Evolutionary conservation across 2,113 vertebrate species (phyloP), one percentile per base, ranked within the genome.

Genomic region (Rhadina sibilatrix): DNA sequence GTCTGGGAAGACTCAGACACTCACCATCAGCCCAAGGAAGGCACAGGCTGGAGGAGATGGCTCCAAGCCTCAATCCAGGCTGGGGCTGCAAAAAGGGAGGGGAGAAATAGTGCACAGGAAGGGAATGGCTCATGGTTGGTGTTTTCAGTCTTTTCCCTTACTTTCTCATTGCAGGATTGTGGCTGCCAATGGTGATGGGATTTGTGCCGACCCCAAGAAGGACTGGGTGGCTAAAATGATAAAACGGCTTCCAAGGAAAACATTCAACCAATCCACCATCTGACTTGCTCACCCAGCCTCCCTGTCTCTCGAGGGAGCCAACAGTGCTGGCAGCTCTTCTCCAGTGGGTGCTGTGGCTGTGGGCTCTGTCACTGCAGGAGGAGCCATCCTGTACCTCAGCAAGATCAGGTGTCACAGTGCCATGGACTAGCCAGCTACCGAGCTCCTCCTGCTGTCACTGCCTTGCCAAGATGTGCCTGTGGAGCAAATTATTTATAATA

Each of bases 121-220:
- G 22, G 59, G 33, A 33, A 49, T 1, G 2, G 72, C 33, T 88
- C 53, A 2, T 0, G 9, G 61, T 18, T 77, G 10, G 0, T 4
- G 14, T 31, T 57, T n/a, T 77, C 38, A 88, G 49, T 25, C 25
- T 15, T 60, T 38, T 50, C 24, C 31, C 53, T 89, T 40, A 3
- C 49, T 47, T 54, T 28, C 68, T 81, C 4, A 1, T 30, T 65
- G 64, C 72, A 96, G 96, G 52, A 3, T 96, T 35, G 42, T 95
- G 69, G 1, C 50, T n/a, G 47, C 8, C 38, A 27, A 0, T 0
- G 72, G 56, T 33, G 16, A 1, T 0, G 0, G 22, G 30, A 1
- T 96, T 59, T 96, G 96, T 0, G 21, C 25, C 0, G 6, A 96
- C 52, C 95, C 95, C 6, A 1, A n/a, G 25, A 59, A 28, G 25